phyloP scores from a whole-genome alignment of 2,888 invertebrate species.

The Drosophila leonis region DNA sequence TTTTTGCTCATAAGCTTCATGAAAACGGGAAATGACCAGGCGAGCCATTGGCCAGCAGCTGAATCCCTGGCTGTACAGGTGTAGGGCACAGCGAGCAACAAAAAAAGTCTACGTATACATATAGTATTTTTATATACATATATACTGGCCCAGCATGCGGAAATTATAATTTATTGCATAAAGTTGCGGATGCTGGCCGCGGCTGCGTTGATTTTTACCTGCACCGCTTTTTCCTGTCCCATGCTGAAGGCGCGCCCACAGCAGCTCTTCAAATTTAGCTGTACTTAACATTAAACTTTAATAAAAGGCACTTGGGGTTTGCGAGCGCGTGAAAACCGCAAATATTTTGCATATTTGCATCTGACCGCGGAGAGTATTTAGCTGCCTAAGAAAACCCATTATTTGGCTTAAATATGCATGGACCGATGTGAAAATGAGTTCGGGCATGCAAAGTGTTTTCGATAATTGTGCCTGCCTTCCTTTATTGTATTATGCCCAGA shows the following conservation, averaged over 20 bases:
- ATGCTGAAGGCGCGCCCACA: neutral
- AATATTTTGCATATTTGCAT: slow-evolving; percentile 27
- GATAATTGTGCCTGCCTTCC: slow-evolving; percentile 1
- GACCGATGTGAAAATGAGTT: slow-evolving; percentile 29
- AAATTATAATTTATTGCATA: slow-evolving; percentile 78
- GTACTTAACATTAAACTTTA: slow-evolving; percentile 44
- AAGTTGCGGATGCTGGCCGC: slow-evolving; percentile 67
- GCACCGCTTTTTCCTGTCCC: neutral
- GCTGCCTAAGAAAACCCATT: slow-evolving; percentile 20
- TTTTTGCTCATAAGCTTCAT: slow-evolving; percentile 52
- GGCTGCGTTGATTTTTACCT: slow-evolving; percentile 38
- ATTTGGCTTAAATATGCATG: slow-evolving; percentile 38
- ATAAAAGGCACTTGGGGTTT: slow-evolving; percentile 26
- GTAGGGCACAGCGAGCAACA: neutral
- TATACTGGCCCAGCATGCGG: slow-evolving; percentile 55
- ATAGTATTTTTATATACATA: neutral
- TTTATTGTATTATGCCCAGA: neutral
- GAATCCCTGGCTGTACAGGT: slow-evolving; percentile 22
- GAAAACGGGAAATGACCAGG: slow-evolving; percentile 59
- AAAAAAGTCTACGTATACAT: neutral
- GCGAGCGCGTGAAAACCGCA: slow-evolving; percentile 18
- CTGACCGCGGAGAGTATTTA: slow-evolving; percentile 12
- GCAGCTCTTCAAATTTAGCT: slow-evolving; percentile 26
- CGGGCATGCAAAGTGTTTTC: slow-evolving; percentile 25
- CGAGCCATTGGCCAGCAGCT: slow-evolving; percentile 38